phyloP scores from a whole-genome alignment of 1,140 invertebrate species.

The Brevipalpus yothersi region DNA sequence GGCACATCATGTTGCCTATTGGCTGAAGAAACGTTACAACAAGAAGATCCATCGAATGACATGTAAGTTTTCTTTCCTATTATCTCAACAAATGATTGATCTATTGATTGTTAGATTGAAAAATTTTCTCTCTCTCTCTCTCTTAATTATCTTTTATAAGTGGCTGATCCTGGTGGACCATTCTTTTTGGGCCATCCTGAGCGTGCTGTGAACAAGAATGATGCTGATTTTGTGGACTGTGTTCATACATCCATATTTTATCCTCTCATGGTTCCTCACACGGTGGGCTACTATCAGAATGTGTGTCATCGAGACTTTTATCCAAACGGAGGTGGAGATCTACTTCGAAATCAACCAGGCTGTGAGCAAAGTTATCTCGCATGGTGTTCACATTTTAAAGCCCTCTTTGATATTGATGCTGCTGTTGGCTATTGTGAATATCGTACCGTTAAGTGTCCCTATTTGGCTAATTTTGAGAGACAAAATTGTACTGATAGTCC shows the following conservation, averaged over 20 bases:
- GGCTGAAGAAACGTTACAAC: constrained; percentile 19
- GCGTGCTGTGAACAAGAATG: constrained; percentile 47
- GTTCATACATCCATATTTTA: constrained; percentile 67
- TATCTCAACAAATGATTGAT: not conserved
- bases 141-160: constrained; percentile 22
- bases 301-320: constrained; percentile 52
- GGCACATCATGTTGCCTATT: constrained; percentile 13
- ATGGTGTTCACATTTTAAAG: not conserved
- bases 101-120: not conserved
- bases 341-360: constrained; percentile 29
- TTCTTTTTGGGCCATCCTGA: constrained; percentile 58
- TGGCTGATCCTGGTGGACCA: constrained; percentile 71
- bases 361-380: constrained; percentile 19
- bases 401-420: not conserved
- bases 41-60: constrained; percentile 46
- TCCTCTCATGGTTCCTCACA: constrained; percentile 43
- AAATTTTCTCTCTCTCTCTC: not conserved
- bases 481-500: no score
- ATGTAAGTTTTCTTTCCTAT: constrained; percentile 7
- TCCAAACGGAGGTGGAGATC: constrained; percentile 39
- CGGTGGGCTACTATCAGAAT: constrained; percentile 33
- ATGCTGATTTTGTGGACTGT: constrained; percentile 58
- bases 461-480: no score
- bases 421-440: not conserved
- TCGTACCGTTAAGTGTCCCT: no score